Evolutionary conservation across 1,140 invertebrate genomes (phyloP).

Genomic region (Drosophila pandora): DNA sequence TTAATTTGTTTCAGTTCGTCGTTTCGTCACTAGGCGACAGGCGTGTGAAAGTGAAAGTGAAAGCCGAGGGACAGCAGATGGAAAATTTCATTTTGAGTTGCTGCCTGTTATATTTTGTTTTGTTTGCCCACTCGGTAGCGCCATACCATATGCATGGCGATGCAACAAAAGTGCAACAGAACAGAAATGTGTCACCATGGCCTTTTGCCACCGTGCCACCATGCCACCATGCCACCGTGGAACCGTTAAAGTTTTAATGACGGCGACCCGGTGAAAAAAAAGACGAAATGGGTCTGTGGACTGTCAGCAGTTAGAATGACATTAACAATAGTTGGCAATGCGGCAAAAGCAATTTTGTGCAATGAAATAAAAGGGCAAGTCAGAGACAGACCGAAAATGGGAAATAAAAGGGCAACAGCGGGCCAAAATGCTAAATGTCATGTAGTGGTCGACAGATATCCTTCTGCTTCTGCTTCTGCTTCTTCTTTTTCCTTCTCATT

Average conservation of each 20-base stretch:
- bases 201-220: conserved; percentile 62
- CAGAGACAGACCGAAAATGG: conserved; percentile 19
- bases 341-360: conserved; percentile 78
- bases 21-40: conserved; percentile 21
- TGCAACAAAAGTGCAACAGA: conserved; percentile 37
- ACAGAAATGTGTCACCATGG: conserved; percentile 59
- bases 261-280: conserved; percentile 16
- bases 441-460: conserved; percentile 53
- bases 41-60: conserved; percentile 36
- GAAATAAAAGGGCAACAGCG: neutral
- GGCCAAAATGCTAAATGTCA: conserved; percentile 54
- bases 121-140: conserved; percentile 23
- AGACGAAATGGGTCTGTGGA: conserved; percentile 27
- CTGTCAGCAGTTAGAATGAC: conserved; percentile 67
- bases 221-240: conserved; percentile 68
- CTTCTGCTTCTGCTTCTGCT: neutral
- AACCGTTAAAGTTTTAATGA: conserved; percentile 80
- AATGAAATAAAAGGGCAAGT: conserved; percentile 68
- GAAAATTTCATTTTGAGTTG: conserved; percentile 71
- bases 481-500: conserved; percentile 21
- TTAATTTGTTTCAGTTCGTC: conserved; percentile 63
- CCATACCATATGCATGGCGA: conserved; percentile 40
- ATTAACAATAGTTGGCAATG: conserved; percentile 81
- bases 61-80: conserved; percentile 52
- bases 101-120: conserved; percentile 51